A percentile compares a stretch with the other conserved stretches of the same genome.
phyloP scores from a whole-genome alignment of 2,888 invertebrate genomes.

The Limnephilus auricula region DNA sequence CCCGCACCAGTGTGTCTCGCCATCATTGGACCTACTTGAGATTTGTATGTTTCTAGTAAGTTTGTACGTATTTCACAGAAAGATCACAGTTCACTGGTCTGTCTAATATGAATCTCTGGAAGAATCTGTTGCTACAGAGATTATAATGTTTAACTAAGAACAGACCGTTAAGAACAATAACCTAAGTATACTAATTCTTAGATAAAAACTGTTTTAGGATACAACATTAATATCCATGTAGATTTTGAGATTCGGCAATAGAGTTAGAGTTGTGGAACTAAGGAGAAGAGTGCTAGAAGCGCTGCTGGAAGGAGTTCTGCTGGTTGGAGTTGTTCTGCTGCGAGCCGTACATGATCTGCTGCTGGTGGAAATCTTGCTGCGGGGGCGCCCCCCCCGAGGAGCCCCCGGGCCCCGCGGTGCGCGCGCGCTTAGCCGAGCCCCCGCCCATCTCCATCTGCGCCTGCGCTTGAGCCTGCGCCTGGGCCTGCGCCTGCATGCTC shows the following conservation, averaged over 20 bases:
- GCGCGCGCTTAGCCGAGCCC: slow-evolving; percentile 63
- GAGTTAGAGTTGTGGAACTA: not conserved
- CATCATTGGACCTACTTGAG: not conserved
- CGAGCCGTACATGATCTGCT: slow-evolving; percentile 84
- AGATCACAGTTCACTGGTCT: not conserved
- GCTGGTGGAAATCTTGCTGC: slow-evolving; percentile 67
- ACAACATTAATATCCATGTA: not conserved
- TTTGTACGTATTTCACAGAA: not conserved
- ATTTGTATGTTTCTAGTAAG: not conserved
- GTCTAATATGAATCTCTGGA: not conserved
- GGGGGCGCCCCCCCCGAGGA: slow-evolving; percentile 52
- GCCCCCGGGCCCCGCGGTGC: slow-evolving; percentile 64
- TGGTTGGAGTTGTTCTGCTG: slow-evolving; percentile 76
- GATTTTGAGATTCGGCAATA: not conserved
- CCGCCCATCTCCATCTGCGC: slow-evolving; percentile 74
- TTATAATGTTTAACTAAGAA: not conserved
- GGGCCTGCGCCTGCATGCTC: slow-evolving; percentile 73
- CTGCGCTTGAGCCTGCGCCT: slow-evolving; percentile 78
- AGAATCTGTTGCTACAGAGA: not conserved
- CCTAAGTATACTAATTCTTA: not conserved
- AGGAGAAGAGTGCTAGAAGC: slow-evolving; percentile 74
- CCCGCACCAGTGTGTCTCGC: not conserved
- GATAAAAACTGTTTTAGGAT: not conserved
- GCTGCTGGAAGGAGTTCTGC: slow-evolving; percentile 84
- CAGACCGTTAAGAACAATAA: not conserved